Evolutionary conservation across 2,888 invertebrate genomes (phyloP).

Genomic region (Adineta ricciae): DNA sequence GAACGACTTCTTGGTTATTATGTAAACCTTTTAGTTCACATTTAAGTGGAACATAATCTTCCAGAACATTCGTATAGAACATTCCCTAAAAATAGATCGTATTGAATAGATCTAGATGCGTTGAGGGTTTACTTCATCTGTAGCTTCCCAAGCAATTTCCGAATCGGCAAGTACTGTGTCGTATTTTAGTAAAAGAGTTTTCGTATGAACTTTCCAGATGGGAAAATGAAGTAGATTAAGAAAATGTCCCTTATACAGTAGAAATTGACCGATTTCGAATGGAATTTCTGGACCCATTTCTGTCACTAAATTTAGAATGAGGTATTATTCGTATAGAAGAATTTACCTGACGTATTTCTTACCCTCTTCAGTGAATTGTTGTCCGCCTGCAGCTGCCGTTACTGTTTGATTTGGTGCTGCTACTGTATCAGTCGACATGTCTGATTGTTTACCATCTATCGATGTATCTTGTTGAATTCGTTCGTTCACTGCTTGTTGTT

Average conservation of each 20-base stretch:
- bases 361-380: background rate
- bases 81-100: background rate
- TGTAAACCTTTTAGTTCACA: slow-evolving; percentile 18
- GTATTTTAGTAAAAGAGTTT: background rate
- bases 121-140: slow-evolving; percentile 19
- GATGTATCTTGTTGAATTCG: background rate
- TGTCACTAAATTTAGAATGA: background rate
- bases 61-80: background rate
- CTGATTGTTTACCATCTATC: background rate
- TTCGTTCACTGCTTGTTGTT: background rate
- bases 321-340: no score
- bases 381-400: background rate
- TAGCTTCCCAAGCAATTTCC: slow-evolving; percentile 21
- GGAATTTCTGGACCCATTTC: slow-evolving; percentile 18
- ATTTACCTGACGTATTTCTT: background rate
- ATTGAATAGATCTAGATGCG: no score
- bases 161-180: slow-evolving; percentile 10
- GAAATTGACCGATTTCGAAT: slow-evolving; percentile 11
- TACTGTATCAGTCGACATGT: background rate
- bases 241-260: slow-evolving; percentile 20
- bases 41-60: slow-evolving; percentile 17
- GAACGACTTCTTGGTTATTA: slow-evolving; percentile 18
- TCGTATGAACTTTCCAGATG: slow-evolving; percentile 12
- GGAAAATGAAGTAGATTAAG: slow-evolving; percentile 17
- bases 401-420: background rate